A percentile compares a stretch with the other conserved stretches of the same genome.
These are phyloP conservation scores for Megaceryle maxima DNA, from an alignment of 2,113 vertebrate genomes.

Conservation along the genomic window DNA sequence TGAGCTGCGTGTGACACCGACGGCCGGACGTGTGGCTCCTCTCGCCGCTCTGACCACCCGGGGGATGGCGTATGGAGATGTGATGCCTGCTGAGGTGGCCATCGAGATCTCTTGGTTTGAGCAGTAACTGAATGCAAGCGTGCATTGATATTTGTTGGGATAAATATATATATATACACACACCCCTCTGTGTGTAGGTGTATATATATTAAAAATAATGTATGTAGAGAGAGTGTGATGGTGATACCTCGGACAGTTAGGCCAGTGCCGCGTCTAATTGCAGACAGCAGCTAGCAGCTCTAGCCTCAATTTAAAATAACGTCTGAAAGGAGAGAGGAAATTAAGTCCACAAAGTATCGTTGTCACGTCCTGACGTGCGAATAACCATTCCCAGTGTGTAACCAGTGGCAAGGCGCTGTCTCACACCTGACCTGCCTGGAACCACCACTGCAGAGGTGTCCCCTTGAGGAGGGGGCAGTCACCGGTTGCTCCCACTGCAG, in stretches of 20 bases:
- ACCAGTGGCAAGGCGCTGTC: not conserved
- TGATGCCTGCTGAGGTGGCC: not conserved
- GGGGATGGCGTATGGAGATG: rapidly evolving
- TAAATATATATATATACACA: rapidly evolving
- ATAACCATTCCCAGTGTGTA: not conserved
- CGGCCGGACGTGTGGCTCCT: not conserved
- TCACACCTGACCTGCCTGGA: not conserved
- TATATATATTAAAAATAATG: not conserved
- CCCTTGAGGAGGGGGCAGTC: not conserved
- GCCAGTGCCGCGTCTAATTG: not conserved
- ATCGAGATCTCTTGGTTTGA: not conserved
- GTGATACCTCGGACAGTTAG: not conserved
- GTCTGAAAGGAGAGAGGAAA: not conserved
- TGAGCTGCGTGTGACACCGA: not conserved
- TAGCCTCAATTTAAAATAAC: not conserved
- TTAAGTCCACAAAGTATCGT: not conserved
- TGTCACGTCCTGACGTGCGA: not conserved
- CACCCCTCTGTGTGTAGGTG: rapidly evolving
- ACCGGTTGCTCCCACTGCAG: not conserved
- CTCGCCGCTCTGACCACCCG: rapidly evolving
- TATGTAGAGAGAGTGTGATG: not conserved
- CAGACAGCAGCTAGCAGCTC: slow-evolving; percentile 11
- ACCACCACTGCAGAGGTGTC: not conserved
- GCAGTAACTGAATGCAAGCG: not conserved
- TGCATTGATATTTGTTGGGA: not conserved